Percentiles rank a stretch among this genome's conserved stretches.
phyloP scores from a whole-genome alignment of 2,888 invertebrate species.

The Drosophila prostipennis region DNA sequence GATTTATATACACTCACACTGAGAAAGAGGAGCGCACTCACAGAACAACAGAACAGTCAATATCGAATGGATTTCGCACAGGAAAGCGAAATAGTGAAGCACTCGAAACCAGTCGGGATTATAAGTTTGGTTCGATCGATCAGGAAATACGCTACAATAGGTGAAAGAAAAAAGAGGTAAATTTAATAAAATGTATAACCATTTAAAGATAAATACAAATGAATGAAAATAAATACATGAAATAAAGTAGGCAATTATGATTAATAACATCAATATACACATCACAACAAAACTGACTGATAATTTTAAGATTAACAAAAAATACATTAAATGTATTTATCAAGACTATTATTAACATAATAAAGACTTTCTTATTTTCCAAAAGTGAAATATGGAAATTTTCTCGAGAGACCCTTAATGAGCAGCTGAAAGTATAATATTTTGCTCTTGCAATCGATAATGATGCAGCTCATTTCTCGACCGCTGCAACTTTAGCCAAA shows the following conservation, averaged over 20 bases:
- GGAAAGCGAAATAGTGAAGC: constrained; percentile 11
- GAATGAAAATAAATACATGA: background rate
- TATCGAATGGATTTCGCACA: constrained; percentile 35
- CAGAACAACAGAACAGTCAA: constrained; percentile 44
- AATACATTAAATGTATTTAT: too few species aligned
- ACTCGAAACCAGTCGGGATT: constrained; percentile 14
- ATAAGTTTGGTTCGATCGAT: background rate
- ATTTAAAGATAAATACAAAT: background rate
- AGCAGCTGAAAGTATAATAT: background rate
- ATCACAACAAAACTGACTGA: too few species aligned
- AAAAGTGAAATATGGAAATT: background rate
- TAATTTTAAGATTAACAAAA: too few species aligned
- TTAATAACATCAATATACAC: too few species aligned
- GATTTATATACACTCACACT: constrained; percentile 67
- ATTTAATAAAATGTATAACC: too few species aligned
- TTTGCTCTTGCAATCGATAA: constrained; percentile 2
- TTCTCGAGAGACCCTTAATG: background rate
- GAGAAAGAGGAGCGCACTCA: constrained; percentile 26
- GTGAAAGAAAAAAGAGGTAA: too few species aligned
- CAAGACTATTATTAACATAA: background rate
- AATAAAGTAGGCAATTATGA: background rate
- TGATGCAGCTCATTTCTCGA: constrained; percentile 31
- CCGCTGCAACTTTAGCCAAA: constrained; percentile 16
- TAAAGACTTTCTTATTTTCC: background rate
- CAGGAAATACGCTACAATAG: constrained; percentile 1